These are phyloP conservation scores for Hydrotaea cyrtoneurina DNA, from an alignment of 2,888 invertebrate genomes.

Conservation along the genomic window DNA sequence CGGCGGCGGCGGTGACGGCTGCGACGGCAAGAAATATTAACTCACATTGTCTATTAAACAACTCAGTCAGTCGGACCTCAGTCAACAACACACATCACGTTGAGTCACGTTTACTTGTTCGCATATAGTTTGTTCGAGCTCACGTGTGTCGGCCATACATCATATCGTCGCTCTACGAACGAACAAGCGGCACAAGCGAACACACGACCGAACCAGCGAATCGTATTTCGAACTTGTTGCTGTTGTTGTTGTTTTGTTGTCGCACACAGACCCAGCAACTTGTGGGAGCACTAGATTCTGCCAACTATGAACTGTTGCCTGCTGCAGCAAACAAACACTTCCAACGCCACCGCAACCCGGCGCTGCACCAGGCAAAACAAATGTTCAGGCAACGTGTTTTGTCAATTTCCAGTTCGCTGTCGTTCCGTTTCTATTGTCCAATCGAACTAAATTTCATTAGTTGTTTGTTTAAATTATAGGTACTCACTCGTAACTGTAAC, in stretches of 20 bases:
- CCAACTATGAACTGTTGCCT: slow-evolving; percentile 14
- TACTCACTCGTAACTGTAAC: too few relatives aligned
- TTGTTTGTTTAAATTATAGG: too few relatives aligned
- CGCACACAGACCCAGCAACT: neutral
- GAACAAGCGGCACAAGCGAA: neutral
- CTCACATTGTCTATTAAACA: slow-evolving; percentile 31
- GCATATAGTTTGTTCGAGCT: slow-evolving; percentile 52
- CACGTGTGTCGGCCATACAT: slow-evolving; percentile 68
- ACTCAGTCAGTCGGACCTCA: slow-evolving; percentile 23
- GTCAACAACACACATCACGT: slow-evolving; percentile 54
- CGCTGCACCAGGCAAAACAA: neutral
- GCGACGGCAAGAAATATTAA: slow-evolving; percentile 9
- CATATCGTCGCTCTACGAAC: neutral
- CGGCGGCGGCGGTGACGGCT: neutral
- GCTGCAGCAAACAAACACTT: neutral
- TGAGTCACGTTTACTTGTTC: slow-evolving; percentile 68
- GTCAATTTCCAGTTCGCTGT: neutral
- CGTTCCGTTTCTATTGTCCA: neutral
- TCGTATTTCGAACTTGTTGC: neutral
- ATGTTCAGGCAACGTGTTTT: slow-evolving; percentile 12
- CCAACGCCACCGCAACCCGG: neutral
- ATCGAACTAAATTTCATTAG: neutral
- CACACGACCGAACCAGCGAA: neutral
- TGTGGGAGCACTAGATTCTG: slow-evolving; percentile 2
- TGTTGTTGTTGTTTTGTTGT: neutral